These are phyloP conservation scores for Limenitis camilla DNA, from an alignment of 2,888 invertebrate species.

Conservation along the genomic window DNA sequence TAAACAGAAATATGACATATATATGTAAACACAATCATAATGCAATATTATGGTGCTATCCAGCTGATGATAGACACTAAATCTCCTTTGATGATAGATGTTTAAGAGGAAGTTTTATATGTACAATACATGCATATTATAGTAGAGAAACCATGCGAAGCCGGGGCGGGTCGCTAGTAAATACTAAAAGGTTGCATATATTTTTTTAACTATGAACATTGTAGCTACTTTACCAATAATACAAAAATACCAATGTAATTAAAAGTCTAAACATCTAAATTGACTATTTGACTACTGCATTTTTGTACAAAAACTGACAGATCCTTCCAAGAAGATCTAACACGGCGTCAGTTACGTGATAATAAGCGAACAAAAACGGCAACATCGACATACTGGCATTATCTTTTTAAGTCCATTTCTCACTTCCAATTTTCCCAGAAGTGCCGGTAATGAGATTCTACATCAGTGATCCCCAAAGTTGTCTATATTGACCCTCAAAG, in stretches of 20 bases:
- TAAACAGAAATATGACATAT: no score
- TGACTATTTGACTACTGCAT: slow-evolving; percentile 11
- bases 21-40: no score
- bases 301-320: slow-evolving; percentile 14
- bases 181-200: background rate
- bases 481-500: no score
- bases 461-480: no score
- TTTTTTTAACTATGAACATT: background rate
- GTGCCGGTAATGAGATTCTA: slow-evolving; percentile 67
- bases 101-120: no score
- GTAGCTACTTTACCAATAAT: background rate
- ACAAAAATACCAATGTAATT: slow-evolving; percentile 1
- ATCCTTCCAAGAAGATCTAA: slow-evolving; percentile 33
- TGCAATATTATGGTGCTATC: no score
- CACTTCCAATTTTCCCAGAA: slow-evolving; percentile 70
- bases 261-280: slow-evolving; percentile 13
- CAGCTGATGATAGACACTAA: no score
- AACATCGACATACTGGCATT: slow-evolving; percentile 42
- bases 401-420: slow-evolving; percentile 66
- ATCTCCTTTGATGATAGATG: no score
- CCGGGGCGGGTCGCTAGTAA: no score
- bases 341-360: slow-evolving; percentile 25
- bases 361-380: slow-evolving; percentile 39
- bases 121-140: no score
- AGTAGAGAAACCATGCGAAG: no score